A percentile compares a stretch with the other conserved stretches of the same genome.
phyloP scores from a whole-genome alignment of 2,888 invertebrate species.

The Sesia apiformis region DNA sequence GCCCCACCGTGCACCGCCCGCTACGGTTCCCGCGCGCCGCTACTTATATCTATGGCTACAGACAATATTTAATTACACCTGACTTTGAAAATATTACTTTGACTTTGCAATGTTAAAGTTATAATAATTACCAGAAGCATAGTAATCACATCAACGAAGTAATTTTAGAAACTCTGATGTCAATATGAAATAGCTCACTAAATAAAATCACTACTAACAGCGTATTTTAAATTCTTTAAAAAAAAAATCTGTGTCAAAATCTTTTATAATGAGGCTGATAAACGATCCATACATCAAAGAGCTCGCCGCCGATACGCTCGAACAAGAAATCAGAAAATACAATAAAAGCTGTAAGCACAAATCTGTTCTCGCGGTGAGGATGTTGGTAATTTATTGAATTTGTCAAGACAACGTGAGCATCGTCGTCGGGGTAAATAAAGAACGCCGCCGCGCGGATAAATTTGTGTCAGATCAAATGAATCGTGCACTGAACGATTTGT shows the following conservation, averaged over 20 bases:
- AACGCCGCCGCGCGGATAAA: slow-evolving; percentile 62
- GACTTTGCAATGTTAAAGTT: too few relatives aligned
- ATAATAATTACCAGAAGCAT: too few relatives aligned
- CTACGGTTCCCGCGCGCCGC: too few relatives aligned
- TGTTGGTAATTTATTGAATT: slow-evolving; percentile 74
- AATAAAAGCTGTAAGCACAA: slow-evolving; percentile 50
- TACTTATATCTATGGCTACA: too few relatives aligned
- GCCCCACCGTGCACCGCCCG: background rate
- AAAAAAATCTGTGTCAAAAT: background rate
- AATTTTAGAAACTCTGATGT: too few relatives aligned
- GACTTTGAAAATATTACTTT: too few relatives aligned
- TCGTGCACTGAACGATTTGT: slow-evolving; percentile 57
- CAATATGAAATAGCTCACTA: too few relatives aligned
- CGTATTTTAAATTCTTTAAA: too few relatives aligned
- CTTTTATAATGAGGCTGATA: background rate
- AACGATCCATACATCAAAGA: slow-evolving; percentile 44
- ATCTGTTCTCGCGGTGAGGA: slow-evolving; percentile 48
- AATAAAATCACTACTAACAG: too few relatives aligned
- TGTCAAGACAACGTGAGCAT: slow-evolving; percentile 70
- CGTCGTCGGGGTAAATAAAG: slow-evolving; percentile 65
- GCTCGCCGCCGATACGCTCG: slow-evolving; percentile 49
- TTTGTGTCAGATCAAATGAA: slow-evolving; percentile 74
- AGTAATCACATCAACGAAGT: too few relatives aligned
- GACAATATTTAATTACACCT: too few relatives aligned
- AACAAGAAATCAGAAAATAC: slow-evolving; percentile 50